These are phyloP conservation scores for Malachius bipustulatus DNA, from an alignment of 2,888 invertebrate genomes.

Conservation along the genomic window DNA sequence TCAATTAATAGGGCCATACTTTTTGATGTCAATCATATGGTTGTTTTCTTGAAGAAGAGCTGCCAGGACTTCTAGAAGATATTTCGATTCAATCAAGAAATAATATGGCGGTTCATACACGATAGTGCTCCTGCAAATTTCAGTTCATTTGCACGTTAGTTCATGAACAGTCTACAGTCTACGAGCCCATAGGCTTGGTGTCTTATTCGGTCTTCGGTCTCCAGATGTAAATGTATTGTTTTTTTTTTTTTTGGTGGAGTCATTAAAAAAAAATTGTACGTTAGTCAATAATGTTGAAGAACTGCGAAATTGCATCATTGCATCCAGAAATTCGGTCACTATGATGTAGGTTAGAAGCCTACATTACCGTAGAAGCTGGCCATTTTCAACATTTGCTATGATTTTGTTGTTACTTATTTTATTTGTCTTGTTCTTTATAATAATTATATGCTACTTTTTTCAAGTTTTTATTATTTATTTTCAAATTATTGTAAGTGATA, in stretches of 20 bases:
- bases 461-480: no score
- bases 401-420: background rate
- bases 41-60: background rate
- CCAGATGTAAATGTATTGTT: background rate
- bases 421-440: background rate
- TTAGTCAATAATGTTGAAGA: background rate
- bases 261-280: background rate
- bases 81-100: background rate
- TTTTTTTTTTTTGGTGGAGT: background rate
- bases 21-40: conserved; percentile 1
- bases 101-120: background rate
- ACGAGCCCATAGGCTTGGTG: background rate
- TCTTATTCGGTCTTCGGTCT: no score
- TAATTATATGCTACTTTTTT: background rate
- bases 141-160: background rate
- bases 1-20: background rate
- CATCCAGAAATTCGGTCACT: background rate
- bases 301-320: background rate
- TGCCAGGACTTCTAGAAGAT: conserved; percentile 3
- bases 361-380: background rate
- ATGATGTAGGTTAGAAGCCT: conserved; percentile 2
- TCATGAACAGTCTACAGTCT: background rate
- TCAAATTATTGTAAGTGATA: no score
- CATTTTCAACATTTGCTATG: conserved; percentile 1
- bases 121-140: conserved; percentile 2